A percentile compares a stretch with the other conserved stretches of the same genome.
Evolutionary conservation across 2,888 invertebrate species (phyloP).

Genomic region (Entomobrya multifasciata): DNA sequence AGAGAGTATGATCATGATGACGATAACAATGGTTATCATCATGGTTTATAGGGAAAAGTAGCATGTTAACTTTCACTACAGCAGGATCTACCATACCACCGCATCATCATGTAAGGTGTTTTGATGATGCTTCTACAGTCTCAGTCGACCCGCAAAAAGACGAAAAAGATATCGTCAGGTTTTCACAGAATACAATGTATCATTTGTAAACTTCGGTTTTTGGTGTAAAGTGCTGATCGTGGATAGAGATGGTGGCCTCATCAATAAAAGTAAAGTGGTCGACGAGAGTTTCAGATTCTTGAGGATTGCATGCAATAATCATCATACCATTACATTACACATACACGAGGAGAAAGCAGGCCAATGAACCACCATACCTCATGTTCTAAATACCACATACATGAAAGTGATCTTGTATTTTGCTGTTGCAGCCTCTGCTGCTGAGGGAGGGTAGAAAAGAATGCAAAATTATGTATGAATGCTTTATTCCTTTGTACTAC

Average conservation of each 20-base stretch:
- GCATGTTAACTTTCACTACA: background rate
- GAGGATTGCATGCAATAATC: constrained; percentile 59
- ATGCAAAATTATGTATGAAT: background rate
- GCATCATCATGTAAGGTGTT: background rate
- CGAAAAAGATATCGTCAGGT: background rate
- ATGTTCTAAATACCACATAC: background rate
- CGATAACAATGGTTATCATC: constrained; percentile 29
- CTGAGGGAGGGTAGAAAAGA: constrained; percentile 1
- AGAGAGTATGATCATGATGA: background rate
- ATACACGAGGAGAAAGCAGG: constrained; percentile 9
- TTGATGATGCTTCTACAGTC: too few relatives aligned
- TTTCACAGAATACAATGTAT: constrained; percentile 11
- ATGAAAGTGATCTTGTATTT: constrained; percentile 14
- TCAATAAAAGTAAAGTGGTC: constrained; percentile 47
- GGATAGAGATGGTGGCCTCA: constrained; percentile 21
- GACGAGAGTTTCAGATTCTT: constrained; percentile 43
- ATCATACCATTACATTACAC: too few relatives aligned
- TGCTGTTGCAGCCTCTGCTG: background rate
- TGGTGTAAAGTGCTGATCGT: constrained; percentile 11
- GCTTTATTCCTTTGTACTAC: background rate
- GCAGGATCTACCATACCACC: constrained; percentile 11
- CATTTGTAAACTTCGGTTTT: background rate
- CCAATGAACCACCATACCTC: constrained; percentile 46
- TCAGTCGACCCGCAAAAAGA: constrained; percentile 12
- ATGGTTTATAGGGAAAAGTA: constrained; percentile 6